phyloP scores from a whole-genome alignment of 2,888 invertebrate genomes.

The Stenolophus ochropezus region DNA sequence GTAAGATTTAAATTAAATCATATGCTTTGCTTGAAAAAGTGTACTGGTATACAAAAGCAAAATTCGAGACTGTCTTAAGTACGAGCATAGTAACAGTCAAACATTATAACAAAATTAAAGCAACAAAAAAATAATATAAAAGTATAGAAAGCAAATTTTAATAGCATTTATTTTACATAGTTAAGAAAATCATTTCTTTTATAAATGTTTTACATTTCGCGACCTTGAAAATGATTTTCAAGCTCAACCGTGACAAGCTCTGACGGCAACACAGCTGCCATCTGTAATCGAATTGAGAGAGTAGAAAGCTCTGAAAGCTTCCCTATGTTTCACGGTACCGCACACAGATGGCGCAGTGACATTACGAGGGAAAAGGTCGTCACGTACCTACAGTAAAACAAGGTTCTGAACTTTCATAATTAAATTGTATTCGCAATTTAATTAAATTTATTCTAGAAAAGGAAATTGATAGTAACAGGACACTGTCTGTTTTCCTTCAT shows the following conservation, averaged over 20 bases:
- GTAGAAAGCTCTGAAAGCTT: slow-evolving; percentile 47
- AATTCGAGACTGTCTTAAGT: no score
- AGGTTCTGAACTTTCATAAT: slow-evolving; percentile 52
- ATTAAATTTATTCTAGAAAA: slow-evolving; percentile 56
- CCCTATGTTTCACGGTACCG: slow-evolving; percentile 10
- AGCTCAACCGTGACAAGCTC: background rate
- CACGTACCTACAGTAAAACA: slow-evolving; percentile 35
- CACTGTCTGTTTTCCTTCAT: slow-evolving; percentile 24
- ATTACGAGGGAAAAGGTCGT: slow-evolving; percentile 3
- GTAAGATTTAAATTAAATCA: no score
- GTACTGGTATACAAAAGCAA: no score
- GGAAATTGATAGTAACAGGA: slow-evolving; percentile 53
- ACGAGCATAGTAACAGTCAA: no score
- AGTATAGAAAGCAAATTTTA: no score
- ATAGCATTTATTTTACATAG: no score
- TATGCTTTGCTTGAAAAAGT: no score
- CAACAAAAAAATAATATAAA: background rate
- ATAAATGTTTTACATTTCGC: background rate
- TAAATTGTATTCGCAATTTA: slow-evolving; percentile 53
- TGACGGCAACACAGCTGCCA: slow-evolving; percentile 14
- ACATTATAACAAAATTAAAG: no score
- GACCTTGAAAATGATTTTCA: background rate
- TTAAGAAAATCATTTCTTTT: background rate
- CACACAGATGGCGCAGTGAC: slow-evolving; percentile 38
- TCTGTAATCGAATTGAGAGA: slow-evolving; percentile 14